Evolutionary conservation across 2,888 invertebrate genomes (phyloP).

Genomic region (Cerastis rubricosa): DNA sequence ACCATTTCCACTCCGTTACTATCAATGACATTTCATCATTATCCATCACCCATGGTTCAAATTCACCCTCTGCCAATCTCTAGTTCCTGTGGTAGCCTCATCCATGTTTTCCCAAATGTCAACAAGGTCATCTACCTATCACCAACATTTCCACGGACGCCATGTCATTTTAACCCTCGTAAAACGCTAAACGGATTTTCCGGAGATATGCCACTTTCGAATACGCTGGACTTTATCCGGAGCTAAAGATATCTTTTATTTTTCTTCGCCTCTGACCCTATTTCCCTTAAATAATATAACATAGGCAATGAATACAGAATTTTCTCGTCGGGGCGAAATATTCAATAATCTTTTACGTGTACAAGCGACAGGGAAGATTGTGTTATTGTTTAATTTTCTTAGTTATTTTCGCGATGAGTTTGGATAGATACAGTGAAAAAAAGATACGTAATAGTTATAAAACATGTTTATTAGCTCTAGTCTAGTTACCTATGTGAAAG

Average conservation of each 20-base stretch:
- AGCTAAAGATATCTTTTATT: constrained; percentile 74
- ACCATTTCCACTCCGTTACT: not conserved
- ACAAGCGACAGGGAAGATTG: constrained; percentile 55
- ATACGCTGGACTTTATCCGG: constrained; percentile 61
- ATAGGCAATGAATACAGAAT: constrained; percentile 73
- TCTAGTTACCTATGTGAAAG: not conserved
- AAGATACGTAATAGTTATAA: not conserved
- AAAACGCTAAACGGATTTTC: constrained; percentile 9
- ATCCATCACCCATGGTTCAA: not conserved
- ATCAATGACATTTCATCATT: not conserved
- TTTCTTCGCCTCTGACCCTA: constrained; percentile 78
- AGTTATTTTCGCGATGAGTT: constrained; percentile 33
- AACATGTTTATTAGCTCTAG: not conserved
- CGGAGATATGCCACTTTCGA: constrained; percentile 38
- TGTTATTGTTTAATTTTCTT: constrained; percentile 57
- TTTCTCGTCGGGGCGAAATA: constrained; percentile 68
- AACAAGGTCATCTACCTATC: not conserved
- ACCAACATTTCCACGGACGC: not conserved
- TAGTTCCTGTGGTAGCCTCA: not conserved
- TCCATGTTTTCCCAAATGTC: not conserved
- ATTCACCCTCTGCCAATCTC: not conserved
- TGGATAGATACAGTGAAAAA: not conserved
- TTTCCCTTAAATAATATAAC: constrained; percentile 79
- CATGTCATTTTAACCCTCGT: not conserved
- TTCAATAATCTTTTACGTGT: constrained; percentile 73